These are phyloP conservation scores for Uropsilus gracilis DNA, from an alignment of 2,113 vertebrate genomes.

Conservation along the genomic window DNA sequence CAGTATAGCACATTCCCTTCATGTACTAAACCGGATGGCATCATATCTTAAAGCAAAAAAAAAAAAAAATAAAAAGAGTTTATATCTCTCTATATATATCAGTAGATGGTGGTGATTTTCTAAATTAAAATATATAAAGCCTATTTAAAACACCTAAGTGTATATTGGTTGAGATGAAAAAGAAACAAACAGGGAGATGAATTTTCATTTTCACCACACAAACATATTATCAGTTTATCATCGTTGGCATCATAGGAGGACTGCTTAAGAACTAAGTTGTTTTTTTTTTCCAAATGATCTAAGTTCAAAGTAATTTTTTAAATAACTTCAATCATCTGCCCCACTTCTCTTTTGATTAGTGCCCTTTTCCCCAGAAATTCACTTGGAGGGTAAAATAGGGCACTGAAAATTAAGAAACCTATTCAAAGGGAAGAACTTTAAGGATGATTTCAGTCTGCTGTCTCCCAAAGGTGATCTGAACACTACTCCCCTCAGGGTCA, in stretches of 20 bases:
- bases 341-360: background rate
- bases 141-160: background rate
- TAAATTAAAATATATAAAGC: background rate
- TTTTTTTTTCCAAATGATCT: no score
- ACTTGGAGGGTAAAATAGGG: background rate
- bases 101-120: background rate
- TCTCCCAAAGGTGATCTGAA: background rate
- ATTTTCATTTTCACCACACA: background rate
- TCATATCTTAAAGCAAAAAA: conserved; percentile 13
- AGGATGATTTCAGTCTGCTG: background rate
- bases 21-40: background rate
- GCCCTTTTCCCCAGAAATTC: background rate
- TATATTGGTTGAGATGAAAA: background rate
- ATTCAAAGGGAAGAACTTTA: background rate
- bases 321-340: no score
- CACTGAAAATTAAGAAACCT: background rate
- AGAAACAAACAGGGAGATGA: background rate
- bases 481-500: background rate
- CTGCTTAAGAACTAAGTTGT: background rate
- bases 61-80: background rate
- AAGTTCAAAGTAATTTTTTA: no score
- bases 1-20: background rate
- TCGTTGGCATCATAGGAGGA: background rate
- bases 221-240: background rate
- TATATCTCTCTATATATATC: background rate